Percentiles rank a stretch among this genome's conserved stretches.
phyloP scores from a whole-genome alignment of 2,888 invertebrate species.

The Cataglyphis livida region DNA sequence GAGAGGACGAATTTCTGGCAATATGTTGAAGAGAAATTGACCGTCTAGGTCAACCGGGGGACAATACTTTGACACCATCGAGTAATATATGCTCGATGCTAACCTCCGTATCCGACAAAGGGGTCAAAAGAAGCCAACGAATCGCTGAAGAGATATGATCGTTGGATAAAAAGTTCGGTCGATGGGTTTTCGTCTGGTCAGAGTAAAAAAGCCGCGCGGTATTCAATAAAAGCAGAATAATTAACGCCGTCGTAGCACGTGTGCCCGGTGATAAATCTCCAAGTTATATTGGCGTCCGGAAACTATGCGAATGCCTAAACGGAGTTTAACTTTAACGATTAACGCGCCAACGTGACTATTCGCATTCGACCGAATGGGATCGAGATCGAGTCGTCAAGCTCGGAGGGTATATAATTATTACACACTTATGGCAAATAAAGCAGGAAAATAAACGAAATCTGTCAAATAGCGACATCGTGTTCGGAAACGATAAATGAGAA shows the following conservation, averaged over 20 bases:
- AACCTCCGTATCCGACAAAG: constrained; percentile 18
- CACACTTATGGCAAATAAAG: not conserved
- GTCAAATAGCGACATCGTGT: not conserved
- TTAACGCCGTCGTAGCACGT: constrained; percentile 61
- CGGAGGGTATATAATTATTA: constrained; percentile 23
- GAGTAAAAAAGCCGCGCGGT: constrained; percentile 49
- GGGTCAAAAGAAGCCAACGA: constrained; percentile 43
- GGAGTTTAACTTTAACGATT: constrained; percentile 66
- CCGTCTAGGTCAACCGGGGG: not conserved
- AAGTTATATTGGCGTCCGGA: constrained; percentile 62
- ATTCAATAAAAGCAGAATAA: constrained; percentile 66
- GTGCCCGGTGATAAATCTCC: constrained; percentile 62
- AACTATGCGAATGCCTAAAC: constrained; percentile 61
- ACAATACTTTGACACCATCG: constrained; percentile 24
- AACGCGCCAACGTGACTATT: constrained; percentile 48
- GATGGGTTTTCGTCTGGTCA: constrained; percentile 16
- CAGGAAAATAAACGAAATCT: not conserved
- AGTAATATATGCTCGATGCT: constrained; percentile 42
- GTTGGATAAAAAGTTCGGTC: constrained; percentile 36
- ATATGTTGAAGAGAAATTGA: not conserved
- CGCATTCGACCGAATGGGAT: constrained; percentile 42
- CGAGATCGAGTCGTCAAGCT: constrained; percentile 39
- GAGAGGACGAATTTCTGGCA: not conserved
- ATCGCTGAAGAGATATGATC: constrained; percentile 50
- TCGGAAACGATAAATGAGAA: not conserved